These are phyloP conservation scores for Montifringilla adamsi DNA, from an alignment of 2,113 vertebrate genomes.

Conservation along the genomic window DNA sequence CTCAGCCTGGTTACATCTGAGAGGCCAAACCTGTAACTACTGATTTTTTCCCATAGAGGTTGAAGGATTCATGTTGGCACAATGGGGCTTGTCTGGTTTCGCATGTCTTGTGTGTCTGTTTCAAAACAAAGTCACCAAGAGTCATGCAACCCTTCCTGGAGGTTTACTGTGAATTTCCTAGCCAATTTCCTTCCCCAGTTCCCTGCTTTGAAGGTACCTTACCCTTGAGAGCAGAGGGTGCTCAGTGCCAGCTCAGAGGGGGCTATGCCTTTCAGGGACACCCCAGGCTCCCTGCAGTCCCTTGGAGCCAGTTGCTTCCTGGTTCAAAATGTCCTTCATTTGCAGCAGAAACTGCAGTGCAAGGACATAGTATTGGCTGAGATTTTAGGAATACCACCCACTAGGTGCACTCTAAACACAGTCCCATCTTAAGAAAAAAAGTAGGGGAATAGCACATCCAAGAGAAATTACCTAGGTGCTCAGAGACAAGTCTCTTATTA, in stretches of 20 bases:
- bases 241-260: background rate
- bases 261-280: background rate
- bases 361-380: background rate
- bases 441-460: background rate
- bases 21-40: background rate
- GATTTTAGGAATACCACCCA: background rate
- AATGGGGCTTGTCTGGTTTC: background rate
- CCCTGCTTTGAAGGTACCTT: background rate
- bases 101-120: background rate
- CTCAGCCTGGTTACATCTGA: background rate
- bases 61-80: background rate
- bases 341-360: background rate
- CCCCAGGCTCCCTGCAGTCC: background rate
- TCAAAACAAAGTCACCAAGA: background rate
- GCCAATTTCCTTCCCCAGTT: background rate
- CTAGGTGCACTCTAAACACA: background rate
- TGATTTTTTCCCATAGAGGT: background rate
- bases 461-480: background rate
- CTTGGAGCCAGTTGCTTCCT: background rate
- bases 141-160: background rate
- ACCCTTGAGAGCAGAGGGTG: background rate
- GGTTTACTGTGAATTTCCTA: background rate
- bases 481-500: background rate
- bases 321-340: background rate
- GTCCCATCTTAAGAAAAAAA: background rate